Base-by-base conservation (phyloP, 2,888 invertebrate genomes). In the Drosophila mimetica region DNA sequence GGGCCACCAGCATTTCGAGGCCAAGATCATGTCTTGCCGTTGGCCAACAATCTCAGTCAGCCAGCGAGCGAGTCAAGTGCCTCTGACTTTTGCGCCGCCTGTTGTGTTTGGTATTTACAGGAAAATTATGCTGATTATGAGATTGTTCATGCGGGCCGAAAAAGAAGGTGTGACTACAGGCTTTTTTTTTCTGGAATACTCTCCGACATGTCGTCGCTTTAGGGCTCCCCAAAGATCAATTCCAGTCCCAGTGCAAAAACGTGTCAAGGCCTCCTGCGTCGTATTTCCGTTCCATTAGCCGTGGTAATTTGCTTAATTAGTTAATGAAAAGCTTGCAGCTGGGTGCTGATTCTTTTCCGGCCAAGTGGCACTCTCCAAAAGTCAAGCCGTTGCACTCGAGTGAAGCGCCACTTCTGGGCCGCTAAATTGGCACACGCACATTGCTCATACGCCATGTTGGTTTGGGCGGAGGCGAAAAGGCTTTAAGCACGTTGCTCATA, bases 41-140 rank as follows among this genome's bases (percentile, higher is more conserved):
- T n/a, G 86, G 77, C 83, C 64, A 75, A 50, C 73, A 86, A 82
- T 86, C 86, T 73, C 74, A 64, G 84, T 13, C 22, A 34, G 39
- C 70, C 28, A 22, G 48, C 25, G 7, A 1, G 22, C 30, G 42
- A 65, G 65, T 61, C 64, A 64, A 64, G 51, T 47, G 51, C 46
- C 52, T 44, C 41, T 52, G 52, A 59, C 63, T 41, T 30, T 11
- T 22, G 61, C n/a, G n/a, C n/a, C n/a, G n/a, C 59, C 66, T 73
- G 60, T 69, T 66, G 41, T 39, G n/a, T 42, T 61, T 78, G 69
- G 72, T 76, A 75, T 73, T 77, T 79, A 75, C 80, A 79, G 70
- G 76, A 76, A 75, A 87, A 87, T 84, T 85, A 85, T 87, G 76
- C 84, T 85, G 87, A 87, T 87, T 87, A 84, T 79, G 66, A 82